Percentiles rank a stretch among this genome's conserved stretches.
Evolutionary conservation across 2,888 invertebrate genomes (phyloP).

Genomic region (Drosophila buzzatii): DNA sequence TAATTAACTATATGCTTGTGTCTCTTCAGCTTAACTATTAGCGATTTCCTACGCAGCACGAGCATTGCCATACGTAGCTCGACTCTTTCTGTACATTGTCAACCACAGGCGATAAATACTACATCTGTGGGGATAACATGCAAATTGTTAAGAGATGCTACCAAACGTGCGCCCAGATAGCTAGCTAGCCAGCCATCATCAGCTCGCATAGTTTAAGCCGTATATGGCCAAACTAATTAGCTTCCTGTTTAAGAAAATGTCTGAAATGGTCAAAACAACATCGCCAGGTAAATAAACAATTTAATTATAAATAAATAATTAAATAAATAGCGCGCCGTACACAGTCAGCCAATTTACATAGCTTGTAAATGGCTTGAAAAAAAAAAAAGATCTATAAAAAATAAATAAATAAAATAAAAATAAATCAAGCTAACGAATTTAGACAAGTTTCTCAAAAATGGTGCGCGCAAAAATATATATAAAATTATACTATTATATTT

Average conservation of each 20-base stretch:
- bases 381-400: neutral
- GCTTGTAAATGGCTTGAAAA: constrained; percentile 54
- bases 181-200: constrained; percentile 44
- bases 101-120: constrained; percentile 47
- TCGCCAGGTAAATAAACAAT: constrained; percentile 65
- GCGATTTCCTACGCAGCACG: constrained; percentile 56
- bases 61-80: constrained; percentile 35
- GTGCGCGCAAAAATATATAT: constrained; percentile 41
- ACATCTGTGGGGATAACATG: constrained; percentile 49
- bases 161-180: constrained; percentile 48
- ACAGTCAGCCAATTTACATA: constrained; percentile 71
- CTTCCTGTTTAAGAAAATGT: constrained; percentile 64
- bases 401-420: constrained; percentile 33
- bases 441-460: constrained; percentile 60
- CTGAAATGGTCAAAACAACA: constrained; percentile 68
- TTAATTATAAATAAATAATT: constrained; percentile 80
- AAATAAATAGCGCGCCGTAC: constrained; percentile 59
- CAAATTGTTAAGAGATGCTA: constrained; percentile 65
- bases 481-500: neutral
- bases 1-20: constrained; percentile 59
- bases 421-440: constrained; percentile 57
- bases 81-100: constrained; percentile 43
- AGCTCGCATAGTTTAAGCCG: constrained; percentile 72
- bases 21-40: constrained; percentile 24
- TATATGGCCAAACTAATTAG: constrained; percentile 76